phyloP scores from a whole-genome alignment of 1,140 invertebrate species.

The Drosophila varians region DNA sequence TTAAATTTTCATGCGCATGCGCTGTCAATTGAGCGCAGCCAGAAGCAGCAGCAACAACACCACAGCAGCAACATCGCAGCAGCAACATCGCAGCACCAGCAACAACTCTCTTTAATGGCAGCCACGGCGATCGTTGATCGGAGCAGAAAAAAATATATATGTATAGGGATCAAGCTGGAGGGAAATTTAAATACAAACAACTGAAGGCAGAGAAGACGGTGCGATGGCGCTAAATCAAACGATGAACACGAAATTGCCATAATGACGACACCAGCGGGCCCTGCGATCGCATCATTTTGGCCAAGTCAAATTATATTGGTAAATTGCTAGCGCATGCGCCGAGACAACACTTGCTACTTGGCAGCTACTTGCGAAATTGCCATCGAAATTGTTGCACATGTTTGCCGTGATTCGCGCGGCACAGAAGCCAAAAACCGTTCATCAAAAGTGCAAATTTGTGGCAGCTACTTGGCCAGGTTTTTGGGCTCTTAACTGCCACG shows the following conservation, averaged over 20 bases:
- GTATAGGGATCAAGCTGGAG: neutral
- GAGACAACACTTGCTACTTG: constrained; percentile 57
- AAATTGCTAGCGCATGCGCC: constrained; percentile 40
- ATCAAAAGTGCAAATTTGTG: constrained; percentile 70
- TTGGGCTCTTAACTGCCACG: neutral
- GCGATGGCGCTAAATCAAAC: constrained; percentile 74
- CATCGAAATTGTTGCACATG: constrained; percentile 57
- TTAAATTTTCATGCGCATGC: constrained; percentile 64
- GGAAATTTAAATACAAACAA: constrained; percentile 69
- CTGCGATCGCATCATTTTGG: constrained; percentile 16
- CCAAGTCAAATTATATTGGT: constrained; percentile 56
- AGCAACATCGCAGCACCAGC: constrained; percentile 23
- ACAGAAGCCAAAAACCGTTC: constrained; percentile 61
- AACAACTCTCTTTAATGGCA: constrained; percentile 70
- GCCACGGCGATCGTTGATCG: constrained; percentile 12
- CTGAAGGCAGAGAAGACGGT: constrained; percentile 13
- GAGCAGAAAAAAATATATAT: neutral
- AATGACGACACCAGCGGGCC: constrained; percentile 56
- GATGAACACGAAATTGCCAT: constrained; percentile 75
- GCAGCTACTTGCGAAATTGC: constrained; percentile 47
- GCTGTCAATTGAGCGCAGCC: constrained; percentile 63
- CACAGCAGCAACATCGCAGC: neutral
- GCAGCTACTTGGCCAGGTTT: constrained; percentile 47
- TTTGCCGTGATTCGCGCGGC: constrained; percentile 39
- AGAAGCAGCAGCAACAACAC: constrained; percentile 14